phyloP scores from a whole-genome alignment of 2,797 vertebrate species.

The Macrochelys suwanniensis region DNA sequence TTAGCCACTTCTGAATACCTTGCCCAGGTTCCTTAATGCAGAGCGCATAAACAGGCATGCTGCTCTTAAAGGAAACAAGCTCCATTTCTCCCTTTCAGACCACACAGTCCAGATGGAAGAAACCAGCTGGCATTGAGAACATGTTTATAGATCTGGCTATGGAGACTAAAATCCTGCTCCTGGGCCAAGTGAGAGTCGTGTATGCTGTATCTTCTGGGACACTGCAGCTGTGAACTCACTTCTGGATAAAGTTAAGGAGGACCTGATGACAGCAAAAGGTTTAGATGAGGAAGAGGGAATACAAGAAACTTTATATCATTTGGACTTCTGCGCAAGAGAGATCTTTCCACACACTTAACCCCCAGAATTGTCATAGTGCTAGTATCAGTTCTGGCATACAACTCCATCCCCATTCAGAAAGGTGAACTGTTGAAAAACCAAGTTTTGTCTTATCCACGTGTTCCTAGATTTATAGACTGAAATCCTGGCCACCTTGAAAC shows the following conservation, averaged over 20 bases:
- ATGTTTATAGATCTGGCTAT: rapidly evolving
- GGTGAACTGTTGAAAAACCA: background rate
- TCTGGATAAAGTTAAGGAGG: constrained; percentile 35
- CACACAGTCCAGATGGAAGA: background rate
- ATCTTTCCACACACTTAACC: background rate
- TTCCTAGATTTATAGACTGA: background rate
- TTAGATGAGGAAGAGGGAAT: constrained; percentile 34
- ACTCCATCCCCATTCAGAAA: background rate
- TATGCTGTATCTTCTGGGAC: background rate
- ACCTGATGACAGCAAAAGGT: constrained; percentile 54
- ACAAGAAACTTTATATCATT: constrained; percentile 25
- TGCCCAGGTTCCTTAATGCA: background rate
- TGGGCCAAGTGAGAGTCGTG: rapidly evolving
- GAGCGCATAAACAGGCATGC: too few relatives aligned
- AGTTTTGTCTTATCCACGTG: background rate
- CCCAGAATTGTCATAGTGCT: rapidly evolving
- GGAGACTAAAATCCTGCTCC: background rate
- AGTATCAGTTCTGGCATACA: background rate
- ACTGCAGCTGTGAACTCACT: constrained; percentile 23
- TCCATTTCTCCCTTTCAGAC: background rate
- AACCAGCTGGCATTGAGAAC: background rate
- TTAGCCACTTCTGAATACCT: background rate
- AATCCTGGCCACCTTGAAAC: background rate
- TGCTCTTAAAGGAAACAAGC: background rate
- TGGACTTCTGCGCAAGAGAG: constrained; percentile 19